Percentiles rank a stretch among this genome's conserved stretches.
Evolutionary conservation across 2,113 vertebrate genomes (phyloP).

Genomic region (Cichladusa arquata): DNA sequence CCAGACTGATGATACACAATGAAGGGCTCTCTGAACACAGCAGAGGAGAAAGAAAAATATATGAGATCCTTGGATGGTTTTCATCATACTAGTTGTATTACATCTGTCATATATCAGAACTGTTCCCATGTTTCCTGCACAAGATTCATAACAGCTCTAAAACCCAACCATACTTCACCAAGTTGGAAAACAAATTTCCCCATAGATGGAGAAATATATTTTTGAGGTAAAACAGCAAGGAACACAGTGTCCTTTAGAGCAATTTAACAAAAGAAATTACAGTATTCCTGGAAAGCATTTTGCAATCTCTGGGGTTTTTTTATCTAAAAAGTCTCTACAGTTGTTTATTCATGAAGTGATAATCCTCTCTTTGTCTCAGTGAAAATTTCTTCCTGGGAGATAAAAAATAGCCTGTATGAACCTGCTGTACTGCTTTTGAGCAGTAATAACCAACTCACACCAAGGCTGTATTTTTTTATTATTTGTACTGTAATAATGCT

Average conservation of each 20-base stretch:
- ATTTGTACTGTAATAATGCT: not conserved
- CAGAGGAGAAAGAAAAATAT: constrained; percentile 29
- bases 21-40: constrained; percentile 33
- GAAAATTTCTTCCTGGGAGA: constrained; percentile 51
- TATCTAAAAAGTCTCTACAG: constrained; percentile 24
- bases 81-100: constrained; percentile 56
- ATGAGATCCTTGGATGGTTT: constrained; percentile 53
- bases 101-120: constrained; percentile 57
- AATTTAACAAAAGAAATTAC: constrained; percentile 53
- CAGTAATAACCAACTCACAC: not conserved
- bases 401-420: constrained; percentile 9
- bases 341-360: not conserved
- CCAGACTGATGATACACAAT: constrained; percentile 30
- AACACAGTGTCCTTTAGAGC: constrained; percentile 34
- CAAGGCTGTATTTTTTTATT: not conserved
- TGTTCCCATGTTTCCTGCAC: constrained; percentile 46
- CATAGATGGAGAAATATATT: constrained; percentile 58
- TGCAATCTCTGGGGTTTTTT: constrained; percentile 4
- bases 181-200: constrained; percentile 49
- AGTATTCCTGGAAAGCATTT: constrained; percentile 40
- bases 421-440: not conserved
- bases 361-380: constrained; percentile 20
- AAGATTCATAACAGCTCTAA: constrained; percentile 49
- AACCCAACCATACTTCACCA: not conserved
- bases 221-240: not conserved